Evolutionary conservation across 2,797 vertebrate genomes (phyloP).

Genomic region (Cygnus olor): DNA sequence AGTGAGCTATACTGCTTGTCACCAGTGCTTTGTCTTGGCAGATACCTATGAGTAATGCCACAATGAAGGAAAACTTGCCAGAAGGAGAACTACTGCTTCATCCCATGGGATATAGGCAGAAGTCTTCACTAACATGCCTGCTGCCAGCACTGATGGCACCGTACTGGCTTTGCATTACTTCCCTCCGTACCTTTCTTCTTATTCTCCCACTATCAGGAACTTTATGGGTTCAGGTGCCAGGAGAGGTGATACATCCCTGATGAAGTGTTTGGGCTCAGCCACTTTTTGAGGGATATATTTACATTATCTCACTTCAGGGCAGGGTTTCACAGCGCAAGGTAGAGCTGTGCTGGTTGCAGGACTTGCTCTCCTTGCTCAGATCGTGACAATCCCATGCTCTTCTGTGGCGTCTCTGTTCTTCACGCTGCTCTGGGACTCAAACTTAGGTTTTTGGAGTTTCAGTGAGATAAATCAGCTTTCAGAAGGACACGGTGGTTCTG

Average conservation of each 20-base stretch:
- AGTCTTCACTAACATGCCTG: not conserved
- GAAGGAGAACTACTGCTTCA: not conserved
- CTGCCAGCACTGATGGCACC: not conserved
- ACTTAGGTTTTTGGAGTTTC: not conserved
- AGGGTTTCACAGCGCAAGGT: not conserved
- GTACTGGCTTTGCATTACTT: not conserved
- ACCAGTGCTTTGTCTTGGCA: not conserved
- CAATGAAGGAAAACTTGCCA: not conserved
- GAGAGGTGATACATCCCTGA: not conserved
- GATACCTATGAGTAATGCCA: not conserved
- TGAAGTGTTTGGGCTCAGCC: not conserved
- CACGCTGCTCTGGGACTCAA: not conserved
- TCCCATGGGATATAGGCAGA: not conserved
- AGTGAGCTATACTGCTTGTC: not conserved
- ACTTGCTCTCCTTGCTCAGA: fast-evolving
- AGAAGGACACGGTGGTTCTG: not conserved
- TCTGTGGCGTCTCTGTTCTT: not conserved
- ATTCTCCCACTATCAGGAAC: not conserved
- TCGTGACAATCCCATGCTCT: not conserved
- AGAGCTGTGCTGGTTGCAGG: not conserved
- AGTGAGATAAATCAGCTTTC: not conserved
- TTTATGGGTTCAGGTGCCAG: not conserved
- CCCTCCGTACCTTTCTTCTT: not conserved
- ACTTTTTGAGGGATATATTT: not conserved
- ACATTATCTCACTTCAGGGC: not conserved